phyloP scores from a whole-genome alignment of 2,888 invertebrate genomes.

The Ornithoptera priamus region DNA sequence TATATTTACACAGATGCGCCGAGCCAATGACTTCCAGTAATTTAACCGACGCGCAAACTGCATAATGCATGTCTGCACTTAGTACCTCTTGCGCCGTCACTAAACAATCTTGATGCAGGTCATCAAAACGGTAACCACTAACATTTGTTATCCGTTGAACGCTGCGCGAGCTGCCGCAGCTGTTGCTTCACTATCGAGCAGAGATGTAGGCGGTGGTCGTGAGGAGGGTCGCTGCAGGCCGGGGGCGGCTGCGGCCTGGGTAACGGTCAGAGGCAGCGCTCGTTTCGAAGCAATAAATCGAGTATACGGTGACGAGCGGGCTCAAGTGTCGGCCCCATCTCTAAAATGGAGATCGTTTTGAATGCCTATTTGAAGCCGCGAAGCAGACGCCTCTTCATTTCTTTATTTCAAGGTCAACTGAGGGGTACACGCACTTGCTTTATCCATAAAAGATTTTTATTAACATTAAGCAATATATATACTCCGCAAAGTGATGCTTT shows the following conservation, averaged over 20 bases:
- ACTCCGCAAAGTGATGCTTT: too few relatives aligned
- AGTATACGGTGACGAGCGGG: conserved; percentile 70
- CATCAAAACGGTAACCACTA: background rate
- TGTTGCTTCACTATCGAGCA: background rate
- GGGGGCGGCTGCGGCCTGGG: background rate
- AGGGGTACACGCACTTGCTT: background rate
- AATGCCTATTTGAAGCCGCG: conserved; percentile 58
- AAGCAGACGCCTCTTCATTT: conserved; percentile 28
- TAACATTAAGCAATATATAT: too few relatives aligned
- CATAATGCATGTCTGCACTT: conserved; percentile 70
- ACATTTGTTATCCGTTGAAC: conserved; percentile 1
- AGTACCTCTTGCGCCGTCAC: conserved; percentile 40
- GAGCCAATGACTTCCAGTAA: conserved; percentile 4
- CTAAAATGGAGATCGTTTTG: conserved; percentile 62
- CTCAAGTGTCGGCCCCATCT: conserved; percentile 64
- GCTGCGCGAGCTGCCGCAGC: background rate
- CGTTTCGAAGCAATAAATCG: conserved; percentile 25
- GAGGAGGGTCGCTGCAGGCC: background rate
- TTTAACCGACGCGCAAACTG: conserved; percentile 39
- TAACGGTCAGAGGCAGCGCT: conserved; percentile 15
- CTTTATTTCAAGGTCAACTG: background rate
- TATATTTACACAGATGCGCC: conserved; percentile 1
- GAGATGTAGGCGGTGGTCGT: conserved; percentile 10
- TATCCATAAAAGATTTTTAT: background rate
- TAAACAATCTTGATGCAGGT: background rate